Base-by-base conservation (phyloP, 1,140 invertebrate genomes). In the Halotydeus destructor region DNA sequence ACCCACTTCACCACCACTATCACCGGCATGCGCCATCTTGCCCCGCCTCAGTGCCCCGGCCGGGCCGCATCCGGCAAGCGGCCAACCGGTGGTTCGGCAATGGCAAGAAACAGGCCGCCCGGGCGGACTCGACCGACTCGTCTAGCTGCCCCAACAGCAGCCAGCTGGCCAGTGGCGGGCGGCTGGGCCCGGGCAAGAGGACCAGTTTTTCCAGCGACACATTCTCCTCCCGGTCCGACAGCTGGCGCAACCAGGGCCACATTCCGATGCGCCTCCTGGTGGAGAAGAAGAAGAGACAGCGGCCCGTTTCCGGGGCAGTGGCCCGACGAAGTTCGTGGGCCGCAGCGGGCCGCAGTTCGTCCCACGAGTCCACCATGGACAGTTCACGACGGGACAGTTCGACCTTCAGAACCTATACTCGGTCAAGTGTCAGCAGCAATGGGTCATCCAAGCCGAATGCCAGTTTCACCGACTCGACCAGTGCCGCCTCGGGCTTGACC, bases 141-240 rank as follows among this genome's bases (percentile, higher is more conserved):
- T 76, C 0, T 74, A 78, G 54, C 69, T 78, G 19, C 73, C 75
- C 48, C 55, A 44, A 26, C 12, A 43, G 25, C 6, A 74, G 72
- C 54, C 74, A 71, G 57, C 58, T 78, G 18, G 72, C 78, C 3
- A 48, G 43, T 23, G 23, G 41, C 12, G 45, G 48, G 30, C 38
- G 50, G n/a, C 22, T 45, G n/a, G 41, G 38, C n/a, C 14, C 14
- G n/a, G 44, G 43, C 24, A 41, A 42, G 21, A 76, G 76, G 9
- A 82, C 78, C 0, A 77, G 47, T 21, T 44, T 84, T 14, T 81
- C 79, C 5, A 82, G 78, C 55, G 78, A 81, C 46, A 85, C 86
- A 55, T 86, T 81, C 59, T 80, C 76, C 39, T 83, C 78, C 0
- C 49, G 69, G 21, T 76, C 73, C 0, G 81, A 84, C 54, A 83